Conservation (phyloP, 2,797 vertebrate genomes). For the Rhabdophis nuchalis region DNA sequence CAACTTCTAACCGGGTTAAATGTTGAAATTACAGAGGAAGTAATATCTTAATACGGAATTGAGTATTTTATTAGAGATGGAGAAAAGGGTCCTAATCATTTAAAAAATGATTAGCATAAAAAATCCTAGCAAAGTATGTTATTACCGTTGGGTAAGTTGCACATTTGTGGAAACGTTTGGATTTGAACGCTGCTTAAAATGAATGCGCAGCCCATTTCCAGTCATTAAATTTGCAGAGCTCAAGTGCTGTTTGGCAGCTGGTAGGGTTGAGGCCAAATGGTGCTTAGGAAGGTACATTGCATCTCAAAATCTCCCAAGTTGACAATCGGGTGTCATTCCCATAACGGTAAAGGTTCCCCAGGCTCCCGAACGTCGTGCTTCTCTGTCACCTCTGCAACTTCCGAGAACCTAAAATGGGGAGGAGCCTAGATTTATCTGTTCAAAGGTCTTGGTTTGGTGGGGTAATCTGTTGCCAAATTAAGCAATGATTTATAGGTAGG, state of each 20-base stretch:
- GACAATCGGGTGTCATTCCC: not conserved
- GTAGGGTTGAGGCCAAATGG: slow-evolving; percentile 5
- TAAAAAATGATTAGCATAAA: no score
- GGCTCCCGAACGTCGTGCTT: not conserved
- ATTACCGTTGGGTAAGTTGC: not conserved
- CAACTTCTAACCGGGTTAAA: not conserved
- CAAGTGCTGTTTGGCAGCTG: not conserved
- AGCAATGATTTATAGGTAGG: not conserved
- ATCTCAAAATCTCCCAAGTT: not conserved
- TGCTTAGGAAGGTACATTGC: not conserved
- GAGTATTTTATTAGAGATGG: not conserved
- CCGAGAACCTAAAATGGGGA: no score
- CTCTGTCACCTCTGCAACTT: not conserved
- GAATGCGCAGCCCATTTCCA: slow-evolving; percentile 20
- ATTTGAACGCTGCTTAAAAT: slow-evolving; percentile 3
- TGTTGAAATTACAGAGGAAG: not conserved
- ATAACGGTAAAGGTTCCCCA: not conserved
- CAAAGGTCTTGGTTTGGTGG: not conserved
- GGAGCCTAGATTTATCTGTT: not conserved
- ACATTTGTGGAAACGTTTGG: not conserved
- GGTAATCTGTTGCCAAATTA: not conserved
- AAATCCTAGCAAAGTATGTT: not conserved
- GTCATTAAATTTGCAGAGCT: slow-evolving; percentile 30
- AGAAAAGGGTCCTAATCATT: not conserved
- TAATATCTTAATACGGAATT: not conserved